Conservation (phyloP, 2,888 invertebrate genomes). For the Eremobia ochroleuca region DNA sequence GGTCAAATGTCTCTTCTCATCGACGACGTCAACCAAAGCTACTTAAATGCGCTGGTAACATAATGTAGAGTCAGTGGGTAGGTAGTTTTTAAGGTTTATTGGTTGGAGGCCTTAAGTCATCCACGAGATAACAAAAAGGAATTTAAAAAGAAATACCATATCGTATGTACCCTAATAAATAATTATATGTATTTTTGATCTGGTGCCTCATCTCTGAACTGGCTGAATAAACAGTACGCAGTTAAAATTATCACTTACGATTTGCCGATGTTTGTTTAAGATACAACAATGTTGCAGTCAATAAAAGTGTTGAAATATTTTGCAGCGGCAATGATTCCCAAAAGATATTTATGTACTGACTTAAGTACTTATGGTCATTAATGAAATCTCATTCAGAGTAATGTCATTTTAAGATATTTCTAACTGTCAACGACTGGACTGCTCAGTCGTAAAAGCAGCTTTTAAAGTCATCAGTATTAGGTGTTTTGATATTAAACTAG, state of each 20-base stretch:
- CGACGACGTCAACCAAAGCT: background rate
- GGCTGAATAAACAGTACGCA: slow-evolving; percentile 14
- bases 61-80: background rate
- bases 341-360: slow-evolving; percentile 34
- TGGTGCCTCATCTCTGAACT: background rate
- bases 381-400: background rate
- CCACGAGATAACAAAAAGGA: no score
- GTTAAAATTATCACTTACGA: slow-evolving; percentile 6
- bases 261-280: slow-evolving; percentile 34
- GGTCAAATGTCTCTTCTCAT: background rate
- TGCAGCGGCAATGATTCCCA: slow-evolving; percentile 20
- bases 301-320: slow-evolving; percentile 24
- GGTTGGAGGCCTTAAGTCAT: background rate
- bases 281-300: slow-evolving; percentile 31
- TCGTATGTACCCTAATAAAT: background rate
- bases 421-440: background rate
- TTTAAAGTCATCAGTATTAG: background rate
- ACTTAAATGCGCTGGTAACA: background rate
- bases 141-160: background rate
- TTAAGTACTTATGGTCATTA: background rate
- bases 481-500: background rate
- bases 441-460: background rate
- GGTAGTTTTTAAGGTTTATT: background rate
- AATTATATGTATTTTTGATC: slow-evolving; percentile 9
- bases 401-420: background rate